phyloP scores from a whole-genome alignment of 2,888 invertebrate genomes.

The Lasiommata megera region DNA sequence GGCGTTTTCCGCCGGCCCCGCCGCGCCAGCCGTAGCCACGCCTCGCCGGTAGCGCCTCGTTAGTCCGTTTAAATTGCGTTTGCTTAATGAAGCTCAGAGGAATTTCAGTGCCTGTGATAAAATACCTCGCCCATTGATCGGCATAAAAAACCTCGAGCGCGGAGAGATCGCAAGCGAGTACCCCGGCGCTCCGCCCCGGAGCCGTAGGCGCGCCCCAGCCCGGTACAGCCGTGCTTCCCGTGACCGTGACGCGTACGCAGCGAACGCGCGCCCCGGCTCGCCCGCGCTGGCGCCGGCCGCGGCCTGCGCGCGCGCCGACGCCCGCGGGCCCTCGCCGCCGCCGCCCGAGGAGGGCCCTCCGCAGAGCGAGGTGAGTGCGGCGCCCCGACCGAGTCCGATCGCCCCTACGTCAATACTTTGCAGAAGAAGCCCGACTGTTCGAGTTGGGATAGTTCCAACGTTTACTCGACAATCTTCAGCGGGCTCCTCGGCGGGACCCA shows the following conservation, averaged over 20 bases:
- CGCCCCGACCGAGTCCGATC: constrained; percentile 7
- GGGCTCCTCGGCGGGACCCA: too few relatives aligned
- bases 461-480: too few relatives aligned
- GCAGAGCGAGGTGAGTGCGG: constrained; percentile 31
- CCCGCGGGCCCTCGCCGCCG: neutral
- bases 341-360: constrained; percentile 30
- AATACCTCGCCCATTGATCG: neutral
- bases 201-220: constrained; percentile 56
- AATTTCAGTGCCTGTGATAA: neutral
- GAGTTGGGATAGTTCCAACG: too few relatives aligned
- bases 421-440: too few relatives aligned
- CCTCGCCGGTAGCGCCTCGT: too few relatives aligned
- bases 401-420: too few relatives aligned
- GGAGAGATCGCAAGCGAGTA: neutral
- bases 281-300: constrained; percentile 44
- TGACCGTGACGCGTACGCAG: constrained; percentile 41
- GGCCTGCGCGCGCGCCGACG: constrained; percentile 1
- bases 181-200: constrained; percentile 17
- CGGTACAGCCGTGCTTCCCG: constrained; percentile 33
- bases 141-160: neutral
- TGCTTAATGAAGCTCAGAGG: too few relatives aligned
- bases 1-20: too few relatives aligned
- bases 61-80: too few relatives aligned
- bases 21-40: too few relatives aligned
- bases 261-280: constrained; percentile 62